Evolutionary conservation across 2,113 vertebrate species (phyloP).

Genomic region (Megaceryle torquata): DNA sequence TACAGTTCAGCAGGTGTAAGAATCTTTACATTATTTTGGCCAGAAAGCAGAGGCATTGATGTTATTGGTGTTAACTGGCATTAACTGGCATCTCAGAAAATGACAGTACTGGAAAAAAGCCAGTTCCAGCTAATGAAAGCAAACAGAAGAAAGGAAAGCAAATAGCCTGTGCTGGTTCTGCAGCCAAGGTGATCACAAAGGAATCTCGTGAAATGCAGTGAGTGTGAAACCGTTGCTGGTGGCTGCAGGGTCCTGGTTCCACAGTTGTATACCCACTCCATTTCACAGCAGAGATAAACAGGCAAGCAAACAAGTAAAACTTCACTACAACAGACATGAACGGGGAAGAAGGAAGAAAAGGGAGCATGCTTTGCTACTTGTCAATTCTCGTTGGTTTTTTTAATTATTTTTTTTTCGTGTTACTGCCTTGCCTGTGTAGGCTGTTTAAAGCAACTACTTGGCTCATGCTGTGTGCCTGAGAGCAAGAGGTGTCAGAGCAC

Average conservation of each 20-base stretch:
- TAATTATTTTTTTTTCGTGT: not conserved
- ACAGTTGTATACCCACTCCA: fast-evolving
- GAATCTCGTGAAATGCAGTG: fast-evolving
- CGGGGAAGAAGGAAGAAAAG: not conserved
- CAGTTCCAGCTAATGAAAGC: not conserved
- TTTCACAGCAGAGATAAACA: not conserved
- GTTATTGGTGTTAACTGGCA: not conserved
- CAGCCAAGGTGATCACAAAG: not conserved
- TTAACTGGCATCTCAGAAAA: not conserved
- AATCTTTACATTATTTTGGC: not conserved
- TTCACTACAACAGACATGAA: not conserved
- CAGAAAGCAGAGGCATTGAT: not conserved
- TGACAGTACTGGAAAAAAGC: not conserved
- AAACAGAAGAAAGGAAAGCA: not conserved
- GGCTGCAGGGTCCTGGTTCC: not conserved
- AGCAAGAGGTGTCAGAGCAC: not conserved
- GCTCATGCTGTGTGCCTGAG: not conserved
- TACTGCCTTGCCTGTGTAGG: not conserved
- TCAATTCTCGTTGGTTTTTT: not conserved
- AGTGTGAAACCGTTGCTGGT: not conserved
- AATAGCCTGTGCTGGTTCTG: not conserved
- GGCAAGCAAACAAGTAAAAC: not conserved
- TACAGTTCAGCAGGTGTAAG: not conserved
- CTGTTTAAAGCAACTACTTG: fast-evolving
- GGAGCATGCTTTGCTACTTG: fast-evolving